Evolutionary conservation across 2,888 invertebrate genomes (phyloP).

Genomic region (Escarpia spicata): DNA sequence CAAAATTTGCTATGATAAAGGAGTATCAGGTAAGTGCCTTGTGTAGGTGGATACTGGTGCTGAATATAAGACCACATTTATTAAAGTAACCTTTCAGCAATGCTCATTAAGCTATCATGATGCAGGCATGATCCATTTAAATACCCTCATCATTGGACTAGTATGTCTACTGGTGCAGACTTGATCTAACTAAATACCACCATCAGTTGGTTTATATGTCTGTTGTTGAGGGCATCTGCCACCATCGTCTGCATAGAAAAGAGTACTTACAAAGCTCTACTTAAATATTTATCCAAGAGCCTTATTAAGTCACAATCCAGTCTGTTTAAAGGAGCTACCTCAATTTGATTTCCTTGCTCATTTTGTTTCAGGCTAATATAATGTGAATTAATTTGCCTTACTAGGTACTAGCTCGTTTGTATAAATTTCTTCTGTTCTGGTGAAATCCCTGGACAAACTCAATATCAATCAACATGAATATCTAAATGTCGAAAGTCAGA

Average conservation of each 20-base stretch:
- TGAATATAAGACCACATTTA: too few relatives aligned
- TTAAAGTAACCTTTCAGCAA: not conserved
- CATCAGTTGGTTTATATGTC: not conserved
- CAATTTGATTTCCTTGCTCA: too few relatives aligned
- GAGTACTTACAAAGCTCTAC: not conserved
- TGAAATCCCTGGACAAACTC: too few relatives aligned
- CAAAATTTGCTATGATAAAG: too few relatives aligned
- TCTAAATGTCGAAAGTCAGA: too few relatives aligned
- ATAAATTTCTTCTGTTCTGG: too few relatives aligned
- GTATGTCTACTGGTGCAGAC: not conserved
- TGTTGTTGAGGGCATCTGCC: not conserved
- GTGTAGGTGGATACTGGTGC: too few relatives aligned
- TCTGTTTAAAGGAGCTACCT: not conserved
- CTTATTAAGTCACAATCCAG: not conserved
- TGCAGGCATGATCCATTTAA: not conserved
- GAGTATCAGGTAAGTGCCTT: too few relatives aligned
- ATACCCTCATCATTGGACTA: not conserved
- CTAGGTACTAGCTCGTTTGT: too few relatives aligned
- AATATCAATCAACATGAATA: too few relatives aligned
- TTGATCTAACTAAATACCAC: not conserved
- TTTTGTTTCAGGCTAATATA: too few relatives aligned
- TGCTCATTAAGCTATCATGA: not conserved
- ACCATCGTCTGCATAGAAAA: not conserved
- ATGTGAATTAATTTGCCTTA: too few relatives aligned
- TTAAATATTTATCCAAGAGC: not conserved